Conservation (phyloP, 2,888 invertebrate genomes). For the Branchipolynoe longqiensis region DNA sequence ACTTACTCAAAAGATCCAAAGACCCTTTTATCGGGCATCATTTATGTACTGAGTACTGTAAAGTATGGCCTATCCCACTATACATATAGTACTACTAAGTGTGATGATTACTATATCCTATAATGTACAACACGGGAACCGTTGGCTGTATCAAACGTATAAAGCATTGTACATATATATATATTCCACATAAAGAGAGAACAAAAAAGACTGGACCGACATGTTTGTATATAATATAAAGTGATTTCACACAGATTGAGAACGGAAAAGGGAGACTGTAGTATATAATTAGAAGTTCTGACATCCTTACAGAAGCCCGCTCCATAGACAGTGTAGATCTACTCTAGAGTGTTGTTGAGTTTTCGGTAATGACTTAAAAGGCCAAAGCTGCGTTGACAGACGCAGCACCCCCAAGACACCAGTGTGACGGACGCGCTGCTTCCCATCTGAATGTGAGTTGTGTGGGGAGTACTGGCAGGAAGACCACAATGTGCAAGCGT, state of each 20-base stretch:
- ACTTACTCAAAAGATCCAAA: slow-evolving; percentile 51
- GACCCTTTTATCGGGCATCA: slow-evolving; percentile 19
- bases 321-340: slow-evolving; percentile 36
- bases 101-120: slow-evolving; percentile 33
- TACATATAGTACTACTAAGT: slow-evolving; percentile 29
- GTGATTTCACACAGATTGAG: slow-evolving; percentile 31
- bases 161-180: slow-evolving; percentile 41
- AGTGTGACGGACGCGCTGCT: slow-evolving; percentile 14
- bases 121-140: slow-evolving; percentile 42
- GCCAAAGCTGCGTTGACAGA: slow-evolving; percentile 18
- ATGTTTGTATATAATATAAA: slow-evolving; percentile 42
- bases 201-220: slow-evolving; percentile 35
- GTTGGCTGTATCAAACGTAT: slow-evolving; percentile 32
- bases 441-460: slow-evolving; percentile 16
- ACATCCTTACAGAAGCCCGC: slow-evolving; percentile 18
- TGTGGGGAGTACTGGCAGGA: slow-evolving; percentile 24
- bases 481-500: slow-evolving; percentile 13
- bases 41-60: slow-evolving; percentile 11
- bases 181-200: not conserved
- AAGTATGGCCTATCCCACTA: slow-evolving; percentile 20
- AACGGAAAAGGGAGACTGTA: not conserved
- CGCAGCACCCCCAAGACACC: not conserved
- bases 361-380: slow-evolving; percentile 19
- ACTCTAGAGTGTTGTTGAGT: slow-evolving; percentile 47
- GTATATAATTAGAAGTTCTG: slow-evolving; percentile 40